These are phyloP conservation scores for Poeciliopsis turneri DNA, from an alignment of 2,797 vertebrate species.

Conservation along the genomic window DNA sequence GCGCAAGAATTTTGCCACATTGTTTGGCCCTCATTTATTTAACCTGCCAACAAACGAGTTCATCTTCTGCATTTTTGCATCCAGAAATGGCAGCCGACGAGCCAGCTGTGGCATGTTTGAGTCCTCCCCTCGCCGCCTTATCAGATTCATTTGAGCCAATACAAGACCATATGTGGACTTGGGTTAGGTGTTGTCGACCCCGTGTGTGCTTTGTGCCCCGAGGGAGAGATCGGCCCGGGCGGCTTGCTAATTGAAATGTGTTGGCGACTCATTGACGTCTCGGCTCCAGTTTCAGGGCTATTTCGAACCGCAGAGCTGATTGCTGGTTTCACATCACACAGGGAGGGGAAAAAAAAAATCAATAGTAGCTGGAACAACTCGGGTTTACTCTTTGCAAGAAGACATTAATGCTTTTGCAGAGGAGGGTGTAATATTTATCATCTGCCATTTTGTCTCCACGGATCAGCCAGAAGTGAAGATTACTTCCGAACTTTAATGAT, in stretches of 20 bases:
- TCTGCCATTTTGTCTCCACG: conserved; percentile 66
- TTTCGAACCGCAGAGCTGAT: conserved; percentile 88
- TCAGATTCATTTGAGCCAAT: conserved; percentile 63
- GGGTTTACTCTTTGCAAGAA: conserved; percentile 80
- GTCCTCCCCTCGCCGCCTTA: conserved; percentile 54
- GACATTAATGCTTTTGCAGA: conserved; percentile 78
- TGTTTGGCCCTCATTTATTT: conserved; percentile 19
- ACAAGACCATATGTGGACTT: conserved; percentile 68
- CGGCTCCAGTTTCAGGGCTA: conserved; percentile 86
- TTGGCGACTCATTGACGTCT: conserved; percentile 88
- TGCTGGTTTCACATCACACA: conserved; percentile 87
- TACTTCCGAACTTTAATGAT: conserved; percentile 40
- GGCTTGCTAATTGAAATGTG: conserved; percentile 91
- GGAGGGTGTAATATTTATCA: conserved; percentile 72
- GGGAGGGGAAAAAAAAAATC: conserved; percentile 75
- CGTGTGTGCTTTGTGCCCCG: conserved; percentile 75
- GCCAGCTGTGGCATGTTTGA: conserved; percentile 40
- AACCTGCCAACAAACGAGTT: conserved; percentile 25
- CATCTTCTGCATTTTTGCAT: conserved; percentile 27
- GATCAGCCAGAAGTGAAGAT: conserved; percentile 47
- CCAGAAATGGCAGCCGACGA: conserved; percentile 41
- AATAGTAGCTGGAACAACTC: conserved; percentile 81
- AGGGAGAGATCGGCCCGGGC: conserved; percentile 84
- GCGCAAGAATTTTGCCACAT: conserved; percentile 16
- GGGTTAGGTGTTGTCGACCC: conserved; percentile 71